A percentile compares a stretch with the other conserved stretches of the same genome.
Evolutionary conservation across 2,113 vertebrate genomes (phyloP).

Genomic region (Pseudopipra pipra): DNA sequence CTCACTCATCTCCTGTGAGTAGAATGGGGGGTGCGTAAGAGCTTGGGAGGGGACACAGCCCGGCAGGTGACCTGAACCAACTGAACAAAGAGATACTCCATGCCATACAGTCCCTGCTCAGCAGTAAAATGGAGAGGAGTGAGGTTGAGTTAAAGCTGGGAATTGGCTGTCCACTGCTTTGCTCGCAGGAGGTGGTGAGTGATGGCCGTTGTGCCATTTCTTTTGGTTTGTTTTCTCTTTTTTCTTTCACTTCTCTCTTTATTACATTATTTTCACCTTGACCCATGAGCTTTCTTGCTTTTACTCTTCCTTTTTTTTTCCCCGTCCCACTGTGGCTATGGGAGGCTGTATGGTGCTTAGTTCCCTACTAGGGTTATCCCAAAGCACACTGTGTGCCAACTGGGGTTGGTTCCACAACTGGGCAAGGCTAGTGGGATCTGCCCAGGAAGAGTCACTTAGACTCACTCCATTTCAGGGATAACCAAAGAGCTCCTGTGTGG

Average conservation of each 20-base stretch:
- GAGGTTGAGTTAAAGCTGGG: not conserved
- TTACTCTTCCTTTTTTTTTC: not conserved
- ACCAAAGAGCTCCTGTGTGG: not conserved
- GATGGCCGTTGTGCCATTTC: not conserved
- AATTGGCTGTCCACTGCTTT: not conserved
- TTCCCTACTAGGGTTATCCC: not conserved
- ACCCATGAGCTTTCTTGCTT: not conserved
- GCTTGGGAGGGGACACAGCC: not conserved
- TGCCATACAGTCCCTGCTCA: not conserved
- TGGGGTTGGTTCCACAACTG: not conserved
- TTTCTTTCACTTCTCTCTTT: not conserved
- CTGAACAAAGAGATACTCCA: not conserved
- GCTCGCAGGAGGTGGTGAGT: not conserved
- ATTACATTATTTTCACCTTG: not conserved
- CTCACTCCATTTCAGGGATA: not conserved
- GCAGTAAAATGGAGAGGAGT: not conserved
- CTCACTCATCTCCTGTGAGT: rapidly evolving
- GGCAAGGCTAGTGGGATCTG: not conserved
- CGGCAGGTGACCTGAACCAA: not conserved
- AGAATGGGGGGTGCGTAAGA: rapidly evolving
- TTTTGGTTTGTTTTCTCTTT: not conserved
- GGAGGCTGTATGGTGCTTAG: not conserved
- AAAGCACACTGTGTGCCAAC: not conserved
- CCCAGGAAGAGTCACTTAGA: not conserved
- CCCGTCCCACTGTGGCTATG: not conserved